Base-by-base conservation (phyloP, 2,797 vertebrate species). In the Odontamblyopus rebecca region DNA sequence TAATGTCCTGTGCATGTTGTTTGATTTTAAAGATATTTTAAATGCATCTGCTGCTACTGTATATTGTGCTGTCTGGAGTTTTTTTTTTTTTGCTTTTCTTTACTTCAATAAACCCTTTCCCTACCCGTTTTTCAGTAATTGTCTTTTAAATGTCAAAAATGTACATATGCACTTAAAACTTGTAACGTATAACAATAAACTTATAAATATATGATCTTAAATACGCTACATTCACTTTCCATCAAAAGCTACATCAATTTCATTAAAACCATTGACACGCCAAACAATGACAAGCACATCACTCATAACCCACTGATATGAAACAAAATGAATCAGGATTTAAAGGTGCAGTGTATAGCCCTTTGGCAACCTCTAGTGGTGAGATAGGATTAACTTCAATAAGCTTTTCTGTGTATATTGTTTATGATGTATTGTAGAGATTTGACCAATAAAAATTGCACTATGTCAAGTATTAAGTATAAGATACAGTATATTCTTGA, bases 21-120 rank as follows among this genome's bases (percentile, higher is more conserved):
- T 38, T 38, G 73, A 71, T 71, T 75, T 48, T 76, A 80, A 81
- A 69, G 61, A 38, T 71, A 44, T 50, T 79, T 38, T 78, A 70
- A 3, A 54, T 41, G 18, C 35, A 35, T 72, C 68, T 71, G 77
- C 65, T 87, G 82, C 85, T 88, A 84, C 83, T 70, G 69, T 73
- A 50, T 35, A 68, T 78, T 86, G 77, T 79, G 77, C 76, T 77
- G 61, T 80, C 48, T 65, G 75, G 19, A 70, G 32, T 35, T 4
- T 64, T 72, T 72, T 71, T 6, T n/a, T 51, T 11, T 27, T 6
- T 54, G 26, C 64, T 72, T 1, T 44, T 51, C 18, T 70, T 30
- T 51, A 18, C 16, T 16, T 7, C 16, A 68, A 30, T 48, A 53
- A 0, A 32, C 5, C 59, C 65, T 59, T 35, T 51, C 26, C 61